Percentiles rank a stretch among this genome's conserved stretches.
phyloP scores from a whole-genome alignment of 1,140 invertebrate species.

The Drosophila gunungcola region DNA sequence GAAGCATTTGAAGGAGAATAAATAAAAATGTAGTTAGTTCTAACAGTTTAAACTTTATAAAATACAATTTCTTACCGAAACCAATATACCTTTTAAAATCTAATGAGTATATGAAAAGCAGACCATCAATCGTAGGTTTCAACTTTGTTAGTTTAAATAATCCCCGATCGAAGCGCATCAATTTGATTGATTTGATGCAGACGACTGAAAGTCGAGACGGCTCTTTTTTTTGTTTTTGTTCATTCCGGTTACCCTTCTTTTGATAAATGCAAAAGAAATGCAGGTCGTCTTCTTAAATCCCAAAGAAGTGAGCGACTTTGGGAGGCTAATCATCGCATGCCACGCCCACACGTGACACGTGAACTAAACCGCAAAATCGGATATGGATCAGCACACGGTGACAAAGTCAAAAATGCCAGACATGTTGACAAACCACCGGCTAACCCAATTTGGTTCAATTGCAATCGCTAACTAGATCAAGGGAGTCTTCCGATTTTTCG shows the following conservation, averaged over 20 bases:
- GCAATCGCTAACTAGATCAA: constrained; percentile 63
- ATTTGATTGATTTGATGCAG: constrained; percentile 77
- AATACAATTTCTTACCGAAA: neutral
- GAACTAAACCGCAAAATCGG: constrained; percentile 22
- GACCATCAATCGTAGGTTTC: neutral
- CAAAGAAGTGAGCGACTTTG: constrained; percentile 11
- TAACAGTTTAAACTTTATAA: no score
- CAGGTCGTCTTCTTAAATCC: neutral
- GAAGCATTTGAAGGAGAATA: no score
- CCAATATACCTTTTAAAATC: neutral
- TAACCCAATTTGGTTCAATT: constrained; percentile 67
- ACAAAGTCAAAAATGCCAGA: constrained; percentile 49
- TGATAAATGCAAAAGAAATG: constrained; percentile 29
- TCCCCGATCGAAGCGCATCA: constrained; percentile 71
- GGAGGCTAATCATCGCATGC: constrained; percentile 3
- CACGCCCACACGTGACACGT: constrained; percentile 8
- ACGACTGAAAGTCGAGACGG: constrained; percentile 33
- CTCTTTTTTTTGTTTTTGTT: neutral
- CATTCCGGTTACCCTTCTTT: neutral
- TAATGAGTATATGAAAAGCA: no score
- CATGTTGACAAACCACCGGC: constrained; percentile 44
- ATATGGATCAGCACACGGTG: constrained; percentile 33
- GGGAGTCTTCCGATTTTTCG: constrained; percentile 3
- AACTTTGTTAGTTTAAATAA: constrained; percentile 76
- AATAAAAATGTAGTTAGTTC: no score